Evolutionary conservation across 2,888 invertebrate species (phyloP), one percentile per base, ranked within the genome.

Genomic region (Sinhomidia bicolor): DNA sequence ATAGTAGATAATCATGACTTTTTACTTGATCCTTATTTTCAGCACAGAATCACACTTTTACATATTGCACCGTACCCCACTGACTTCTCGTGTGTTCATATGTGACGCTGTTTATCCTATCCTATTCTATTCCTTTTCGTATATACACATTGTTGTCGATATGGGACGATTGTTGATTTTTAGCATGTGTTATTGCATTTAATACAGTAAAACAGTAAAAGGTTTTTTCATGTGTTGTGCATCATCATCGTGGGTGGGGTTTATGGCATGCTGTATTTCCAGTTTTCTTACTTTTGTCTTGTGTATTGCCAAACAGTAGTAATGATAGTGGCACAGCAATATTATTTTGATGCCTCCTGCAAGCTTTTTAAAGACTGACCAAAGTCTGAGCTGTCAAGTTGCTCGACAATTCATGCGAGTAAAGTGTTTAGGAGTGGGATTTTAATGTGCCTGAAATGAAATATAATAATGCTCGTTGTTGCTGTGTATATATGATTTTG

Each of bases 221-320:
- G n/a, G n/a, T n/a, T n/a, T 36, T 6, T 29, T 65, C 17, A 65
- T 65, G 17, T 36, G 10, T 26, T 60, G 68, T 68, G 20, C 9
- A 83, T 71, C 78, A 51, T 87, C 82, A 26, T 88, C 82, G 87
- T 88, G 87, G 87, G 87, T 88, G 87, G 87, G 87, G 87, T 78
- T 76, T 87, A 41, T 88, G 87, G 87, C 78, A 88, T 82, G 87
- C 87, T 60, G 87, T 82, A 82, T 82, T 88, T 82, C 87, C 87
- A 88, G 87, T 88, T 88, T 88, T 87, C 29, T 82, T 71, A 86
- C 80, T 86, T 80, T 78, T 85, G 14, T n/a, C n/a, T 29, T 54
- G 3, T 20, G 51, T 23, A 84, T 71, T 12, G 23, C 65, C 32
- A 36, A 65, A 65, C 65, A 65, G 65, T 65, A 65, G 60, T 60